Evolutionary conservation across 2,888 invertebrate species (phyloP).

Genomic region (Agelastica alni): DNA sequence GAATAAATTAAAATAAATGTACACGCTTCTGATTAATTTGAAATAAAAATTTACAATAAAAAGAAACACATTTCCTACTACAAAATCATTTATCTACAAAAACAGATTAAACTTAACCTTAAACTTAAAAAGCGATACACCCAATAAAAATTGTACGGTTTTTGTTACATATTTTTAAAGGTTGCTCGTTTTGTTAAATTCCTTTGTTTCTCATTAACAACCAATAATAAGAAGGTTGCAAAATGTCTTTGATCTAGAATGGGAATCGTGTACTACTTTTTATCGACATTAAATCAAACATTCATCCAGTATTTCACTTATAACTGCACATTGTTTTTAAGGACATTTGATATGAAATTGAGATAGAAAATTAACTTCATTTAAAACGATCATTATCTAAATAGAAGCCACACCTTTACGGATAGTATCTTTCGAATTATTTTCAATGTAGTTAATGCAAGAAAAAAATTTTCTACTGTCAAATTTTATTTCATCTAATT

Average conservation of each 20-base stretch:
- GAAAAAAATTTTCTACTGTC: conserved; percentile 25
- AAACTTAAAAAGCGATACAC: too few species aligned
- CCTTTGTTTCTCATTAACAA: conserved; percentile 15
- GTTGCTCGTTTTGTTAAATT: conserved; percentile 2
- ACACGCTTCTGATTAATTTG: too few species aligned
- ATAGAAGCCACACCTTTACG: conserved; percentile 23
- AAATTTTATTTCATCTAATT: conserved; percentile 17
- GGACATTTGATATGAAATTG: conserved; percentile 24
- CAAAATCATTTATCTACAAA: too few species aligned
- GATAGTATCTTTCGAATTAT: conserved; percentile 23
- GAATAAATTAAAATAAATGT: too few species aligned
- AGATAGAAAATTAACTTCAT: conserved; percentile 24
- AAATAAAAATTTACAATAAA: too few species aligned
- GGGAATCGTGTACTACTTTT: conserved; percentile 19
- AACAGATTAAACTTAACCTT: too few species aligned
- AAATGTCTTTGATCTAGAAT: conserved; percentile 21
- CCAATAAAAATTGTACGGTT: background rate
- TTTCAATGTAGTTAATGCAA: conserved; percentile 18
- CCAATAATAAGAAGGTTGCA: conserved; percentile 19
- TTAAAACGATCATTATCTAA: conserved; percentile 25
- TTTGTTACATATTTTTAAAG: background rate
- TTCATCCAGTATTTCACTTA: conserved; percentile 23
- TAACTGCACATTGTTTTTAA: conserved; percentile 25
- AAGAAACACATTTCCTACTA: too few species aligned
- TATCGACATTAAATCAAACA: conserved; percentile 22